phyloP scores from a whole-genome alignment of 2,113 vertebrate genomes.

The Pipra filicauda region DNA sequence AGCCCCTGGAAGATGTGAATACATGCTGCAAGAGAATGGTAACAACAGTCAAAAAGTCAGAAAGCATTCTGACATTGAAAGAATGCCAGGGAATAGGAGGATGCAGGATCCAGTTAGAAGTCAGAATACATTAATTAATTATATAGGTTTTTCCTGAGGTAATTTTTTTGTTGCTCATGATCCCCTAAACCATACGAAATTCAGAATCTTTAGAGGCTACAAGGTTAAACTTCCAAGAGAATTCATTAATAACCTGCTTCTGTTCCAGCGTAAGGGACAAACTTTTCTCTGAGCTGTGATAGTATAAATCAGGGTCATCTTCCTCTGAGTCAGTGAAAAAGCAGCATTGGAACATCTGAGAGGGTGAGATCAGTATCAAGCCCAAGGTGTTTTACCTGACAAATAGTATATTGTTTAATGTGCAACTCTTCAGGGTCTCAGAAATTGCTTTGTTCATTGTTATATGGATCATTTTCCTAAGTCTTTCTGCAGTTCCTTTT shows the following conservation, averaged over 20 bases:
- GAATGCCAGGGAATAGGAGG: background rate
- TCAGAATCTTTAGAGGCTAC: background rate
- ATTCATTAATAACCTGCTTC: background rate
- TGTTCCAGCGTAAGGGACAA: background rate
- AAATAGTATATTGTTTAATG: background rate
- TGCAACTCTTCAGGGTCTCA: background rate
- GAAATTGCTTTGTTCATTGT: background rate
- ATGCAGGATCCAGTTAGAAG: background rate
- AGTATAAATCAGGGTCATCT: slow-evolving; percentile 9
- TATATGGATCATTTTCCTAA: background rate
- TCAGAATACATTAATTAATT: background rate
- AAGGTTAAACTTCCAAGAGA: background rate
- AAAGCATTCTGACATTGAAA: background rate
- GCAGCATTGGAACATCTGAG: background rate
- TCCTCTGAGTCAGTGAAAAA: background rate
- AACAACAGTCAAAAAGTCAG: background rate
- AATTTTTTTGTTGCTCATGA: background rate
- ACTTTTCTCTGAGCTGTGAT: background rate
- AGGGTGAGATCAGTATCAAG: background rate
- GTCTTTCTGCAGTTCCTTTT: background rate
- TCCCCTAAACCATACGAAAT: background rate
- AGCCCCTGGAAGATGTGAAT: background rate
- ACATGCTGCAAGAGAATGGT: background rate
- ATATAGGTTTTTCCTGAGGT: background rate
- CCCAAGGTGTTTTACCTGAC: background rate